phyloP scores from a whole-genome alignment of 2,888 invertebrate species.

The Epinotia ramella region DNA sequence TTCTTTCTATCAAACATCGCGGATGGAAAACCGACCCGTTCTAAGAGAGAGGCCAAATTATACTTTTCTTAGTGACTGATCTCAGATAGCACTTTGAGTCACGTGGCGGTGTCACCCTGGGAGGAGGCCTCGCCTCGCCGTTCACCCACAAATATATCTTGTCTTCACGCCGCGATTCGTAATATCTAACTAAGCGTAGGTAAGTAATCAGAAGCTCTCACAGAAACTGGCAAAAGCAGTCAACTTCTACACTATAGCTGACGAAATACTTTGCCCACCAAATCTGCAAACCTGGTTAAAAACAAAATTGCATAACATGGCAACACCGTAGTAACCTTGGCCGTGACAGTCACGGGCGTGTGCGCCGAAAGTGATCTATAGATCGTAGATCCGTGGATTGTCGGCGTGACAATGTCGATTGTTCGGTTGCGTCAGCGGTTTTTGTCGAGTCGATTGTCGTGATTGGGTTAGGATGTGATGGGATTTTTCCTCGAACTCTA shows the following conservation, averaged over 20 bases:
- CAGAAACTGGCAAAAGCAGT: no score
- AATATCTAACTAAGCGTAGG: no score
- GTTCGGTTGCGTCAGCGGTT: conserved; percentile 41
- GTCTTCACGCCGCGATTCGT: no score
- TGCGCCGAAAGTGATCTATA: conserved; percentile 62
- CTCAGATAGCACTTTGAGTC: no score
- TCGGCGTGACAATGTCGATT: conserved; percentile 46
- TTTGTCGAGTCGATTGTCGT: conserved; percentile 11
- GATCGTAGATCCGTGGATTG: conserved; percentile 59
- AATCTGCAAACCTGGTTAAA: background rate
- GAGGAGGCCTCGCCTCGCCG: no score
- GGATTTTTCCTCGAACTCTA: background rate
- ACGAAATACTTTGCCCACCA: background rate
- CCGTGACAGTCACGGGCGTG: conserved; percentile 61
- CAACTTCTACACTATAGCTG: background rate
- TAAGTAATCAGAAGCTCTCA: no score
- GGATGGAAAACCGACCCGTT: no score
- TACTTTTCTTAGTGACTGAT: no score
- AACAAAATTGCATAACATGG: conserved; percentile 47
- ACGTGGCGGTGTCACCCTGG: no score
- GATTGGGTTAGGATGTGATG: conserved; percentile 4
- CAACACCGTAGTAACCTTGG: conserved; percentile 61
- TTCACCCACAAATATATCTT: no score
- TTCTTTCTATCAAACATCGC: no score
- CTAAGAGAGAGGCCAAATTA: no score